Evolutionary conservation across 2,797 vertebrate genomes (phyloP).

Genomic region (Cossypha polioptera): DNA sequence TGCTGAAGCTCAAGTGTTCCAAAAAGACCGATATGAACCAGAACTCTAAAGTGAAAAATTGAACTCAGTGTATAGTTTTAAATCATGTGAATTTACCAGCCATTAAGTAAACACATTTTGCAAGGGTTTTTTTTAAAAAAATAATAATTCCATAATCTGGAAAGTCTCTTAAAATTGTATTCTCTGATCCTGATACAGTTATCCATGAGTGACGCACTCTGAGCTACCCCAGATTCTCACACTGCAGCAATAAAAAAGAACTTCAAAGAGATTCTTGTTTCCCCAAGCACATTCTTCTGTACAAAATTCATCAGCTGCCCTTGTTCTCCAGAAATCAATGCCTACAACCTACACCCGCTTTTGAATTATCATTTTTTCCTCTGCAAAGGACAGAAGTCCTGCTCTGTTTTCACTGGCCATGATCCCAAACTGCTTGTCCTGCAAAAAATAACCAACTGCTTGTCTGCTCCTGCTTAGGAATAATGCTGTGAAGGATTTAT

Average conservation of each 20-base stretch:
- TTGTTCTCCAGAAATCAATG: not conserved
- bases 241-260: not conserved
- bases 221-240: not conserved
- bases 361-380: not conserved
- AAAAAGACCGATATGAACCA: not conserved
- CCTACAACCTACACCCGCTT: not conserved
- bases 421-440: not conserved
- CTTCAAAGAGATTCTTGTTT: constrained; percentile 14
- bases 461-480: not conserved
- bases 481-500: not conserved
- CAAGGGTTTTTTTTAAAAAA: not conserved
- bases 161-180: not conserved
- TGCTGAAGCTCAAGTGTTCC: not conserved
- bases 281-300: not conserved
- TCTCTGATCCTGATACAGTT: not conserved
- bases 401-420: not conserved
- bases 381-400: not conserved
- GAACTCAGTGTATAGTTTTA: not conserved
- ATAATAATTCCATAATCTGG: not conserved
- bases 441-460: not conserved
- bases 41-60: not conserved
- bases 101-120: not conserved
- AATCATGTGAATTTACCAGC: not conserved
- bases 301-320: not conserved
- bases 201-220: not conserved